phyloP scores from a whole-genome alignment of 2,888 invertebrate genomes.

The Aporophyla nigra region DNA sequence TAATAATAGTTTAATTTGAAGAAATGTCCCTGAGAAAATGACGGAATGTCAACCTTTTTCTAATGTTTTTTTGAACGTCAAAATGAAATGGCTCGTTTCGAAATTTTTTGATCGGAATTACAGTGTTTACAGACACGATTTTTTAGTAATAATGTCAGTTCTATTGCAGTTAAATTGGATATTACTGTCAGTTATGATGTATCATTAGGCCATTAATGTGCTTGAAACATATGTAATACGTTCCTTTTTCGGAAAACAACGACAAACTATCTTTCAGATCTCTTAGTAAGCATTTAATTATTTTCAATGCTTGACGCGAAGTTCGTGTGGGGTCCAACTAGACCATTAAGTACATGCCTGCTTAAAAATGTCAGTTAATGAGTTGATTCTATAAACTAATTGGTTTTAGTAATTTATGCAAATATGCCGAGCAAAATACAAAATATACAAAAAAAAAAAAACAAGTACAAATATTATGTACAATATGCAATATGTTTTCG shows the following conservation, averaged over 20 bases:
- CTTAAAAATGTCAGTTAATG: background rate
- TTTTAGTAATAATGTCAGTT: slow-evolving; percentile 74
- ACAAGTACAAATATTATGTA: no score
- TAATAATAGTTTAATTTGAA: slow-evolving; percentile 90
- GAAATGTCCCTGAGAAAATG: slow-evolving; percentile 91
- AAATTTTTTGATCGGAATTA: slow-evolving; percentile 78
- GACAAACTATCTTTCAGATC: slow-evolving; percentile 20
- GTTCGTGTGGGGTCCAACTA: slow-evolving; percentile 18
- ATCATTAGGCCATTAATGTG: slow-evolving; percentile 67
- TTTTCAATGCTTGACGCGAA: slow-evolving; percentile 22
- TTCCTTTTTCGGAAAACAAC: slow-evolving; percentile 44
- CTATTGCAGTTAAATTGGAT: slow-evolving; percentile 73
- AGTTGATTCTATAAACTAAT: slow-evolving; percentile 3
- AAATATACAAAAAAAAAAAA: no score
- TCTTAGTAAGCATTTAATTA: slow-evolving; percentile 17
- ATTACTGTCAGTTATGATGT: slow-evolving; percentile 72
- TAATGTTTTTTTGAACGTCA: slow-evolving; percentile 77
- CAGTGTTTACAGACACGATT: slow-evolving; percentile 78
- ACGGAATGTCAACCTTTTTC: slow-evolving; percentile 88
- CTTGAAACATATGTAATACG: slow-evolving; percentile 62
- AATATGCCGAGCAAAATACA: no score
- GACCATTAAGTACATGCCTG: background rate
- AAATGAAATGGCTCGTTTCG: slow-evolving; percentile 83
- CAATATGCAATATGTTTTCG: no score
- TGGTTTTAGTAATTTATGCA: background rate